Conservation (phyloP, 2,888 invertebrate genomes). For the Rhamnusium bicolor region DNA sequence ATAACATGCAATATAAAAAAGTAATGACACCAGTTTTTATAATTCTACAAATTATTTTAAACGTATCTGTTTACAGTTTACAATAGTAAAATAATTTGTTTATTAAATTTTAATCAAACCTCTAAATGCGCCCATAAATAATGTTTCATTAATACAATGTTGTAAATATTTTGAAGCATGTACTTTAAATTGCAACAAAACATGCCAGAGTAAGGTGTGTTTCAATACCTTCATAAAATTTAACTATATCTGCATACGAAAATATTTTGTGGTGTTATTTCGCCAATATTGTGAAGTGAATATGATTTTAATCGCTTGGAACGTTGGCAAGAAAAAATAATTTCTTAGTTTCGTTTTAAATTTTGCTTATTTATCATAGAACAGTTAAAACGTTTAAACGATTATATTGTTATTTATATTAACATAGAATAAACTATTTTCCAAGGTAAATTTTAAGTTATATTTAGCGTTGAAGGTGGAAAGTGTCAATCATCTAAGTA, state of each 20-base stretch:
- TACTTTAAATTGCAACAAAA: not conserved
- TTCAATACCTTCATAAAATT: not conserved
- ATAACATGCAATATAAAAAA: too few relatives aligned
- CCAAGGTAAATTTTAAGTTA: not conserved
- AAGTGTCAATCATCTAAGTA: not conserved
- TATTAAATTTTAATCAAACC: not conserved
- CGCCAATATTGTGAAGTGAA: slow-evolving; percentile 7
- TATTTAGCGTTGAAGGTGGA: not conserved
- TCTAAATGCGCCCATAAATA: not conserved
- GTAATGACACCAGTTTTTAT: too few relatives aligned
- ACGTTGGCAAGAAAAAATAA: slow-evolving; percentile 19
- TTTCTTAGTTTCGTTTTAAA: slow-evolving; percentile 13
- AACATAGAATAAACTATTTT: not conserved
- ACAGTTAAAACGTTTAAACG: slow-evolving; percentile 4
- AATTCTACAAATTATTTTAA: too few relatives aligned
- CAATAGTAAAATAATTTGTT: not conserved
- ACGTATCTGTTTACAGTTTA: too few relatives aligned
- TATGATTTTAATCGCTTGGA: slow-evolving; percentile 6
- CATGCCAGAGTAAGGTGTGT: not conserved
- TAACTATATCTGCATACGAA: not conserved
- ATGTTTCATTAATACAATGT: too few relatives aligned
- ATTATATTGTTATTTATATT: slow-evolving; percentile 18
- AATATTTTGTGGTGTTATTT: not conserved
- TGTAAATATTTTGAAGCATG: not conserved
- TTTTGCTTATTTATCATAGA: slow-evolving; percentile 16